Base-by-base conservation (phyloP, 2,797 vertebrate species). In the Spinus pinus region DNA sequence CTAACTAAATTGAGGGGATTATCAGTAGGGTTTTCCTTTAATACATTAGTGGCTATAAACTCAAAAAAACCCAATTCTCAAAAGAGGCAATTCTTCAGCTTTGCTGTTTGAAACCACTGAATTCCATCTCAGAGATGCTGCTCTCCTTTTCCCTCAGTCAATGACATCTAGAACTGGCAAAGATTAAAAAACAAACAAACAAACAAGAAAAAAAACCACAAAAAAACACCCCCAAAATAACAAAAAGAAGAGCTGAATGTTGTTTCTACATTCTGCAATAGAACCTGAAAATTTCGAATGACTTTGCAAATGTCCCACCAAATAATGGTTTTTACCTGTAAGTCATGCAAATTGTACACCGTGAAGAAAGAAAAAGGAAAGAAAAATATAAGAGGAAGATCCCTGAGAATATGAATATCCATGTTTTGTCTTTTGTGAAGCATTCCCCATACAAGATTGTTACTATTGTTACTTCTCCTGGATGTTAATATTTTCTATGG, bases 401-500 rank as follows among this genome's bases (percentile, higher is more conserved):
- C 65, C 49, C 62, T 62, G 60, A 81, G 80, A 74, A 62, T 28
- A 56, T n/a, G 31, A 75, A 69, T 69, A 65, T 47, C 39, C 22
- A 78, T 31, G 12, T 30, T 71, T 90, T 83, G 79, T 81, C 75
- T 86, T 35, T 75, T 85, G 20, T 65, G 88, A 95, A 83, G 31
- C 35, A 56, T 39, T 89, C 23, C 65, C 44, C 24, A 64, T 46
- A 92, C 44, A 62, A 58, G 47, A 58, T 78, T 81, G 86, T 77
- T 27, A 78, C 67, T 85, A 80, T 13, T 91, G 47, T 28, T 79
- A 6, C 41, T 86, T 95, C 37, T 67, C 14, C 56, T 92, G 51
- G 50, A 91, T 73, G n/a, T 54, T 62, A 81, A 69, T 94, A 88
- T 90, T 96, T 96, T 94, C 93, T 85, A 24, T 97, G 95, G 97